phyloP scores from a whole-genome alignment of 2,113 vertebrate genomes.

The Lophotis ruficrista region DNA sequence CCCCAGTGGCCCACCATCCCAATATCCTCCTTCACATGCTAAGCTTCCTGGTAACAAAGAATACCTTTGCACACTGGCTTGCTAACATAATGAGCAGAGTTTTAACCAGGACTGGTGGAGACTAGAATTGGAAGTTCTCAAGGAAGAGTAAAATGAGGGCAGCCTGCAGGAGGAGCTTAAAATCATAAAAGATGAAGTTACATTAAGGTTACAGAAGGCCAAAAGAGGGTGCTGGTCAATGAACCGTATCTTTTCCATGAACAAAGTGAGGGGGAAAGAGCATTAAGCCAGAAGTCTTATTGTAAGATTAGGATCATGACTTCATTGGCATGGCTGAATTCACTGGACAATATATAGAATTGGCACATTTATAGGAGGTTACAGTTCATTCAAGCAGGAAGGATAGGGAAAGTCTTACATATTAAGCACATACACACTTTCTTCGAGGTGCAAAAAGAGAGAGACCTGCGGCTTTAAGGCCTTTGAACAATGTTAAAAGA shows the following conservation, averaged over 20 bases:
- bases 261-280: not conserved
- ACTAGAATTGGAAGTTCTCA: not conserved
- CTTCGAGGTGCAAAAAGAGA: not conserved
- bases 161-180: not conserved
- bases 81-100: not conserved
- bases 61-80: not conserved
- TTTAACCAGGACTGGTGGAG: not conserved
- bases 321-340: not conserved
- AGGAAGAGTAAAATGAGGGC: not conserved
- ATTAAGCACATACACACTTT: not conserved
- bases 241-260: not conserved
- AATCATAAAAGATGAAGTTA: not conserved
- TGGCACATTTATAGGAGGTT: not conserved
- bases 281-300: not conserved
- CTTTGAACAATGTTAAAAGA: not conserved
- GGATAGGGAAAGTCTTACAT: not conserved
- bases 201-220: not conserved
- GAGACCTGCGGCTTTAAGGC: not conserved
- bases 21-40: not conserved
- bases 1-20: not conserved
- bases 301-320: not conserved
- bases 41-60: not conserved
- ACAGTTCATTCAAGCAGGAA: not conserved
- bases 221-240: not conserved
- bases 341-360: not conserved